These are phyloP conservation scores for Sarcophaga bullata DNA, from an alignment of 1,140 invertebrate genomes.

Conservation along the genomic window DNA sequence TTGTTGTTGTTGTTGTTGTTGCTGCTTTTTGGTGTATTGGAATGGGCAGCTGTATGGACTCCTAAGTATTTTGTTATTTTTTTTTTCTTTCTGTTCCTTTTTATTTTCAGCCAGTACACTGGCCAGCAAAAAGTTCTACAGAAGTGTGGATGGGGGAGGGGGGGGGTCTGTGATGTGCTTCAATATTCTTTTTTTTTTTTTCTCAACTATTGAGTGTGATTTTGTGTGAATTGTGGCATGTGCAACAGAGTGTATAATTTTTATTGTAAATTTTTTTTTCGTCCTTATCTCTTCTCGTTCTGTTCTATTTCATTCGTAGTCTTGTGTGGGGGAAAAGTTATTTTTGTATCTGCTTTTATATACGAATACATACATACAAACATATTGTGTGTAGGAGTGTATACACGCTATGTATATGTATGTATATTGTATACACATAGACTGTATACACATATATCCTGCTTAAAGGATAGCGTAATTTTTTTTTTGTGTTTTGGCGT, in stretches of 20 bases:
- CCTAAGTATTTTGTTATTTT: neutral
- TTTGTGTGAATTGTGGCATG: conserved; percentile 43
- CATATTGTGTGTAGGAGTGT: neutral
- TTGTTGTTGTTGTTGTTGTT: too few species aligned
- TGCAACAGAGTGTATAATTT: conserved; percentile 43
- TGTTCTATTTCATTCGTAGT: neutral
- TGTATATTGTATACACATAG: neutral
- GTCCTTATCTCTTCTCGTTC: neutral
- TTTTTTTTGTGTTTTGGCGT: neutral
- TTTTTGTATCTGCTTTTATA: neutral
- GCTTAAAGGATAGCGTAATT: neutral
- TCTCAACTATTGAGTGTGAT: conserved; percentile 19
- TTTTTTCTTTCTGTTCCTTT: too few species aligned
- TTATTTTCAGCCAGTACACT: neutral
- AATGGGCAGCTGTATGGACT: neutral
- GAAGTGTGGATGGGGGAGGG: too few species aligned
- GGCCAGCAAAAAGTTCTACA: too few species aligned
- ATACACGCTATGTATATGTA: neutral
- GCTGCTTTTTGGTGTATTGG: neutral
- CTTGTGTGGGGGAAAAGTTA: neutral
- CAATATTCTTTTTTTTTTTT: neutral
- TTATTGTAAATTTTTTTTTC: conserved; percentile 28
- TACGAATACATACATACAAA: neutral
- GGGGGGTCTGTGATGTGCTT: neutral
- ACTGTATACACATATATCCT: neutral